A percentile compares a stretch with the other conserved stretches of the same genome.
Evolutionary conservation across 2,113 vertebrate genomes (phyloP).

Genomic region (Plestiodon gilberti): DNA sequence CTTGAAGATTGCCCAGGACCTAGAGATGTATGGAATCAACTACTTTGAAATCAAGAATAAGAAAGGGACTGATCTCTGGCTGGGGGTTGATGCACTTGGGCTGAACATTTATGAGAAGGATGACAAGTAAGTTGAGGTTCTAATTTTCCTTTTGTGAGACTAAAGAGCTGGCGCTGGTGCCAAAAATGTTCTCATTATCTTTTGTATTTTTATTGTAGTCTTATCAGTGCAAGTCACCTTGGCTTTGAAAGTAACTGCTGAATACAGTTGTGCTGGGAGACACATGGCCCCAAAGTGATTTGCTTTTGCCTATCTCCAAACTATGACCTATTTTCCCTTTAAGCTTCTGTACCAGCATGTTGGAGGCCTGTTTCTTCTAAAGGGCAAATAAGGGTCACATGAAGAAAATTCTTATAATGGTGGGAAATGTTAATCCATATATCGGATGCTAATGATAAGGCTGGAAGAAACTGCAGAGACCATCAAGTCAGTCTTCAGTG

Average conservation of each 20-base stretch:
- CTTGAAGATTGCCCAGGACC: conserved; percentile 95
- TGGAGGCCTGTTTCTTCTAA: neutral
- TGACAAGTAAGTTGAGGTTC: conserved; percentile 86
- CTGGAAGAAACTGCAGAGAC: neutral
- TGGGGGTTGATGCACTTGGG: conserved; percentile 94
- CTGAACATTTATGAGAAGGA: conserved; percentile 97
- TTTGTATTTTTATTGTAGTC: conserved; percentile 20
- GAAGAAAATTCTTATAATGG: neutral
- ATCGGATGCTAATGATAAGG: neutral
- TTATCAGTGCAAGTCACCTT: neutral
- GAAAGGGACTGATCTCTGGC: conserved; percentile 95
- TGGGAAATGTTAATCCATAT: neutral
- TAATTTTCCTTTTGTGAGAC: neutral
- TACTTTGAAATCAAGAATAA: conserved; percentile 99
- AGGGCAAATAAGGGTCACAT: neutral
- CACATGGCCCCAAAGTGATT: neutral
- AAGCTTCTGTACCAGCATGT: neutral
- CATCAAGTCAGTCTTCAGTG: neutral
- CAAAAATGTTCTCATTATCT: neutral
- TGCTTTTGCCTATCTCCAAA: neutral
- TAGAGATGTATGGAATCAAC: conserved; percentile 99
- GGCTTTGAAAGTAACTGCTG: neutral
- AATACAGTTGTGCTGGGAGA: conserved; percentile 3
- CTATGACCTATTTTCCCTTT: neutral
- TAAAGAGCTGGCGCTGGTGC: neutral